Percentiles rank a stretch among this genome's conserved stretches.
These are phyloP conservation scores for Cyphomyrus plagiostoma DNA, from an alignment of 2,113 vertebrate species.

Conservation along the genomic window DNA sequence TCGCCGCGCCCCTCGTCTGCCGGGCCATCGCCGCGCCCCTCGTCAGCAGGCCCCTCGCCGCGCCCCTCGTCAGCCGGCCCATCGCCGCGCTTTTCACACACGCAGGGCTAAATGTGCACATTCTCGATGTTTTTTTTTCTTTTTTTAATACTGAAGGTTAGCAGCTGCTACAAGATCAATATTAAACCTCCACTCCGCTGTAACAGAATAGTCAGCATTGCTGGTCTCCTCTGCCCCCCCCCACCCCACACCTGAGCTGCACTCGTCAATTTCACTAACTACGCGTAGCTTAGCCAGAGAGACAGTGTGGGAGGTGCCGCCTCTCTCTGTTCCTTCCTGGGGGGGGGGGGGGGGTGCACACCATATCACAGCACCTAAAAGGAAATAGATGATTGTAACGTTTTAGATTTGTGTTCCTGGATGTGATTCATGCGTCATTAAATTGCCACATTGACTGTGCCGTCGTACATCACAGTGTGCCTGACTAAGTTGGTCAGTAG, in stretches of 20 bases:
- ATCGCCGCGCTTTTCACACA: not conserved
- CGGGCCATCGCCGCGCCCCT: too few relatives aligned
- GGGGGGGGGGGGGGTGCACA: not conserved
- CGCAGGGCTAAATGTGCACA: not conserved
- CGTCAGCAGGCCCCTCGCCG: too few relatives aligned
- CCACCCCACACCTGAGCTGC: not conserved
- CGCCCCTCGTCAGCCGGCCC: not conserved
- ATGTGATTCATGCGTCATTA: slow-evolving; percentile 71
- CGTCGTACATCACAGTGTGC: slow-evolving; percentile 60
- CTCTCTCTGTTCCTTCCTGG: not conserved
- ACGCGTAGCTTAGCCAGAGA: not conserved
- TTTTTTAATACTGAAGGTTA: not conserved
- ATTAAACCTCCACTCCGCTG: not conserved
- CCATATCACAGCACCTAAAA: not conserved
- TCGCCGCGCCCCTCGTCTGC: too few relatives aligned
- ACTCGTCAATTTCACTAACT: not conserved
- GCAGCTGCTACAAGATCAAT: not conserved
- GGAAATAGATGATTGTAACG: slow-evolving; percentile 41
- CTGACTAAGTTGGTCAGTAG: slow-evolving; percentile 53
- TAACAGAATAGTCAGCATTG: not conserved
- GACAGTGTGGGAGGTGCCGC: not conserved
- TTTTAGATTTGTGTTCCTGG: slow-evolving; percentile 58
- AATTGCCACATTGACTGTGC: slow-evolving; percentile 65
- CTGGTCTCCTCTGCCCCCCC: not conserved
- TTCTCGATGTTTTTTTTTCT: not conserved